These are phyloP conservation scores for Drosophila tani DNA, from an alignment of 1,140 invertebrate genomes.

Conservation along the genomic window DNA sequence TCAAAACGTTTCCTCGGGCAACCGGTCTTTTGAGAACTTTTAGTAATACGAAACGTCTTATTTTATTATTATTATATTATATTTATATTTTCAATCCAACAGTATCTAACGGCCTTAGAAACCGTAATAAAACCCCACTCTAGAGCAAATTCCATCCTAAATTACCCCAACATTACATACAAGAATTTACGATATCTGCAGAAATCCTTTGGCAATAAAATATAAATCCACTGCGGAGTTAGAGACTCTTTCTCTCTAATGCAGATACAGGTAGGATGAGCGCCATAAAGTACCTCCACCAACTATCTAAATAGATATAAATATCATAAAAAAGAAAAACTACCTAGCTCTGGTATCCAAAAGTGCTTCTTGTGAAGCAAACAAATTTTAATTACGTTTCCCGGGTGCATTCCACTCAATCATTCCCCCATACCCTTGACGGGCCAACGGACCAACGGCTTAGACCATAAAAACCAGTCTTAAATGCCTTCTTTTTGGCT, in stretches of 20 bases:
- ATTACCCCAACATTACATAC: neutral
- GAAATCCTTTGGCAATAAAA: conserved; percentile 34
- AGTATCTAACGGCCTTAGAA: neutral
- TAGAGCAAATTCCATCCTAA: neutral
- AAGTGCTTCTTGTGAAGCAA: conserved; percentile 36
- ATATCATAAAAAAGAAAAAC: conserved; percentile 33
- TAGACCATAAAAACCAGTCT: conserved; percentile 54
- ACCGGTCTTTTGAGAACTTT: too few species aligned
- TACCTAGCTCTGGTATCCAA: conserved; percentile 3
- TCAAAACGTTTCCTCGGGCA: too few species aligned
- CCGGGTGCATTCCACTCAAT: conserved; percentile 54
- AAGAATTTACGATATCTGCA: conserved; percentile 42
- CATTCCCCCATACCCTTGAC: conserved; percentile 26
- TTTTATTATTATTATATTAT: neutral
- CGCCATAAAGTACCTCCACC: neutral
- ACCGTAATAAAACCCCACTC: neutral
- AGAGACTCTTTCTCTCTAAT: neutral
- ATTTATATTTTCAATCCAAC: neutral
- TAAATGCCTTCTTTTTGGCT: conserved; percentile 47
- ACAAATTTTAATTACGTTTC: conserved; percentile 60
- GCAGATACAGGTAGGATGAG: conserved; percentile 8
- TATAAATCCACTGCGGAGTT: conserved; percentile 1
- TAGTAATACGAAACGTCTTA: too few species aligned
- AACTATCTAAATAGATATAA: conserved; percentile 28
- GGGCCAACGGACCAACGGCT: neutral